Evolutionary conservation across 2,888 invertebrate species (phyloP).

Genomic region (Lepetodrilus schrolli): DNA sequence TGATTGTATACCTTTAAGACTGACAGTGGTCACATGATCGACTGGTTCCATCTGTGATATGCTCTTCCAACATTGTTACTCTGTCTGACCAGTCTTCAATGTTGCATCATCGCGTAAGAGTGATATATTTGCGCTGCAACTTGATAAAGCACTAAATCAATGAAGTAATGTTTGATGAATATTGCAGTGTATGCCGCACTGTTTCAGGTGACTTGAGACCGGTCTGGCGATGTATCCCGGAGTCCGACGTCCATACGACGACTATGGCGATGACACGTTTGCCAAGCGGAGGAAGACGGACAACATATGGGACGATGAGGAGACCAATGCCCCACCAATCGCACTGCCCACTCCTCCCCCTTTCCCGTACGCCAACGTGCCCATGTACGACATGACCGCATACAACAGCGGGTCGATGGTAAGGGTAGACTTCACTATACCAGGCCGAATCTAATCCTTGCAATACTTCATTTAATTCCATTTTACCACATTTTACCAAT

Average conservation of each 20-base stretch:
- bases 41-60: no score
- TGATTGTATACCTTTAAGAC: no score
- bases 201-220: not conserved
- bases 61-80: not conserved
- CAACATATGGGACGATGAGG: not conserved
- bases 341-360: not conserved
- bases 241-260: not conserved
- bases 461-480: no score
- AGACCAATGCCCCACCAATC: not conserved
- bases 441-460: no score
- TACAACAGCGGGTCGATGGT: not conserved
- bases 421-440: no score
- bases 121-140: not conserved
- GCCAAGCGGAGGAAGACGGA: not conserved
- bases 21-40: no score
- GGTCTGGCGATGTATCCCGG: not conserved
- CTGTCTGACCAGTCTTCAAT: not conserved
- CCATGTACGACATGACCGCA: not conserved
- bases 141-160: not conserved
- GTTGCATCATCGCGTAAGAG: not conserved
- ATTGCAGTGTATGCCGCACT: not conserved
- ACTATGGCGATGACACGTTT: not conserved
- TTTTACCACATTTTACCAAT: no score
- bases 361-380: not conserved
- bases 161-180: no score